Evolutionary conservation across 2,888 invertebrate species (phyloP).

Genomic region (Brachycybe producta): DNA sequence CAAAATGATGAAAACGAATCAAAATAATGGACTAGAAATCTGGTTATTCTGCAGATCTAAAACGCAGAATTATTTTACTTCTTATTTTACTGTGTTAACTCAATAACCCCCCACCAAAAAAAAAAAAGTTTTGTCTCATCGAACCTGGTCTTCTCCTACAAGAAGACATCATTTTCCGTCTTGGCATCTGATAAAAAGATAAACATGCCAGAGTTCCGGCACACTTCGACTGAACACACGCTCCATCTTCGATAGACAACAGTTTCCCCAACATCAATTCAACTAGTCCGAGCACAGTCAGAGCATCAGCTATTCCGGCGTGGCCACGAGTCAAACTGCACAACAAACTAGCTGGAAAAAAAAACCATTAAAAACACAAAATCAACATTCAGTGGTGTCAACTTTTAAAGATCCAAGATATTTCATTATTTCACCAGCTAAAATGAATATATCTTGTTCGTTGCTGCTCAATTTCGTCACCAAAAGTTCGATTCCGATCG

Average conservation of each 20-base stretch:
- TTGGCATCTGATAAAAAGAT: constrained; percentile 10
- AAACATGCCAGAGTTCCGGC: constrained; percentile 5
- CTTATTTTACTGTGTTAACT: too few relatives aligned
- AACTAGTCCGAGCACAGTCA: constrained; percentile 11
- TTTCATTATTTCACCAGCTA: constrained; percentile 9
- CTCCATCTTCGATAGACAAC: constrained; percentile 1
- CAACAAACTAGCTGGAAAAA: constrained; percentile 14
- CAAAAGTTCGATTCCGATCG: constrained; percentile 10
- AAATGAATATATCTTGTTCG: constrained; percentile 13
- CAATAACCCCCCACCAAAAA: too few relatives aligned
- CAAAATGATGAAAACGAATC: background rate
- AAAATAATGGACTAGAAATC: too few relatives aligned
- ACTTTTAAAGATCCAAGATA: too few relatives aligned
- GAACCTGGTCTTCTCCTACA: constrained; percentile 12
- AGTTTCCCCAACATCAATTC: constrained; percentile 5
- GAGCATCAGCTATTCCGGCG: constrained; percentile 12
- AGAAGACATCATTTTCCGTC: background rate
- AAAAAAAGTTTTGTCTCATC: too few relatives aligned
- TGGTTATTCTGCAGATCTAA: too few relatives aligned
- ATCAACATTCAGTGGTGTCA: background rate
- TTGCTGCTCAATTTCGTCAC: constrained; percentile 4
- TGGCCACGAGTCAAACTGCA: constrained; percentile 10
- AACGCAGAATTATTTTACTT: too few relatives aligned
- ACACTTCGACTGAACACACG: constrained; percentile 10
- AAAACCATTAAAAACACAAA: background rate